Base-by-base conservation (phyloP, 2,888 invertebrate genomes). In the Minunthozetes semirufus region DNA sequence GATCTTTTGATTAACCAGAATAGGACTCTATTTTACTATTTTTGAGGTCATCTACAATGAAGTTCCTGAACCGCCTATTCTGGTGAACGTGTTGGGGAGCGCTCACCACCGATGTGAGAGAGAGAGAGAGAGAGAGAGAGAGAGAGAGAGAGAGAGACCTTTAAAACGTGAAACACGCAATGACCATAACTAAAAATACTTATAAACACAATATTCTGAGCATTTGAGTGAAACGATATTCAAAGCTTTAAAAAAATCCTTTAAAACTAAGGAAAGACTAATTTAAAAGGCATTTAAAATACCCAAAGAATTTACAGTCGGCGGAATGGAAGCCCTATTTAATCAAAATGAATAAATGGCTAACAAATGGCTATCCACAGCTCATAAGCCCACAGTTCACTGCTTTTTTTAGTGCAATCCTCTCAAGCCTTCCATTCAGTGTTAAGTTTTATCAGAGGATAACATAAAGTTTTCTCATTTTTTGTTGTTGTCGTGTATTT, bases 11-110 rank as follows among this genome's bases (percentile, higher is more conserved):
- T 61, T 61, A 61, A 61, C 29, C 29, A 61, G 61, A 61, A 61
- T 61, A 29, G 53, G 61, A 9, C 61, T 61, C 29, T 61, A 61
- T 61, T 61, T 53, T 61, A 61, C 29, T 61, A 61, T 61, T 53
- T 59, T 61, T 61, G 61, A 61, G 61, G 61, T 61, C 61, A 61
- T 17, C 15, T 29, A 27, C 29, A 61, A 61, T 29, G 17, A 25
- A 61, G 61, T 61, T 61, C 61, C 61, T 61, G 61, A 61, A 61
- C 61, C 61, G 61, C 61, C 61, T 61, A 27, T 61, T 61, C 61
- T 61, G 29, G 61, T 61, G 61, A 61, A 61, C 61, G 61, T 61
- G 61, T 61, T 61, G 25, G 61, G 61, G 61, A 61, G 61, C 61
- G 61, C 19, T 53, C n/a, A n/a, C 19, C 8, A 53, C 6, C 53